phyloP scores from a whole-genome alignment of 1,140 invertebrate genomes.

The Triops cancriformis region DNA sequence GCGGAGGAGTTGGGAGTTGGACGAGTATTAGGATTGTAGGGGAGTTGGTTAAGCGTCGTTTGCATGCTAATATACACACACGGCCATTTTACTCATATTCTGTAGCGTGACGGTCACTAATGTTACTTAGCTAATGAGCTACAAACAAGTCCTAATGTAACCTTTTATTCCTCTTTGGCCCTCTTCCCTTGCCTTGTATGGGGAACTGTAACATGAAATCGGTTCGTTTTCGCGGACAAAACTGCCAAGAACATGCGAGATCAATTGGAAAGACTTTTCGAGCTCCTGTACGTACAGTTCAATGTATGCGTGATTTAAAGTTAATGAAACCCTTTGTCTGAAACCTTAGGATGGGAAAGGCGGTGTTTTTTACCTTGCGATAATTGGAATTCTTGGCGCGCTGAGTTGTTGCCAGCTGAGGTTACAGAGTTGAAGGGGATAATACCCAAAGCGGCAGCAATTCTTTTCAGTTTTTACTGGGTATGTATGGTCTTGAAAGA shows the following conservation, averaged over 20 bases:
- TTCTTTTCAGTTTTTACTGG: not conserved
- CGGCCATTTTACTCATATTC: not conserved
- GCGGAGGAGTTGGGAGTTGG: not conserved
- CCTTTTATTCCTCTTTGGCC: not conserved
- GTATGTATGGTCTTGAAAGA: not conserved
- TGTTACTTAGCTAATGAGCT: not conserved
- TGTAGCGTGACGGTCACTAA: not conserved
- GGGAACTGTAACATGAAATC: no score
- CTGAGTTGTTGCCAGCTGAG: not conserved
- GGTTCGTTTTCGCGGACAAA: no score
- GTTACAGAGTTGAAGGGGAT: not conserved
- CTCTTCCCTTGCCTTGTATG: no score
- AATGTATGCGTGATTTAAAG: no score
- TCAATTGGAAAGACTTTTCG: no score
- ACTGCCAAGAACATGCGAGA: no score
- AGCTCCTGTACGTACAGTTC: no score
- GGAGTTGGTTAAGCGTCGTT: not conserved
- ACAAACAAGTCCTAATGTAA: not conserved
- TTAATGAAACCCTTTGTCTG: no score
- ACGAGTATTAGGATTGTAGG: not conserved
- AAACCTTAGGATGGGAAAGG: not conserved
- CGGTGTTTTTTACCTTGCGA: not conserved
- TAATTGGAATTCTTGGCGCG: conserved; percentile 2
- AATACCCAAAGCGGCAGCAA: no score
- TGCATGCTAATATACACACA: not conserved